These are phyloP conservation scores for Phalanger gymnotis DNA, from an alignment of 2,797 vertebrate genomes.

Conservation along the genomic window DNA sequence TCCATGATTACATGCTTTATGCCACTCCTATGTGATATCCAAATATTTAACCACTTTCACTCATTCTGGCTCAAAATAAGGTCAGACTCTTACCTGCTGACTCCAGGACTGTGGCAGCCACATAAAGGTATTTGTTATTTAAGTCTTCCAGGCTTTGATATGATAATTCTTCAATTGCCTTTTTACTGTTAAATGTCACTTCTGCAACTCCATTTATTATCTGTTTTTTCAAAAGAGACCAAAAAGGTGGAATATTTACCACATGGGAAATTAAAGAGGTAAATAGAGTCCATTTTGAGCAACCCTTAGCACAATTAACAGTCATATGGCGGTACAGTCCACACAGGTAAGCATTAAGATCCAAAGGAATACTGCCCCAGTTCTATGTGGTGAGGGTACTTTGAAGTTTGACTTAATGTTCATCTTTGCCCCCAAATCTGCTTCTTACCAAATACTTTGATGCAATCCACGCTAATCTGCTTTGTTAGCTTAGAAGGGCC, in stretches of 20 bases:
- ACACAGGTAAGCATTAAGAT: not conserved
- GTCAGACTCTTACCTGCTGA: conserved; percentile 82
- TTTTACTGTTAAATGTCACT: conserved; percentile 85
- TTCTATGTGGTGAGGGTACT: not conserved
- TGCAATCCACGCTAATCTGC: not conserved
- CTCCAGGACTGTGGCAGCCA: conserved; percentile 89
- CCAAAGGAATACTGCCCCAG: not conserved
- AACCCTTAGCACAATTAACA: not conserved
- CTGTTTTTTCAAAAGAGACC: conserved; percentile 74
- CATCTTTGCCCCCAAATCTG: not conserved
- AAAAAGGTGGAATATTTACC: conserved; percentile 45
- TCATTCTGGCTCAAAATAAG: not conserved
- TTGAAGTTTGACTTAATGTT: not conserved
- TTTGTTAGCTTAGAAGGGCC: not conserved
- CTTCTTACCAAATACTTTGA: not conserved
- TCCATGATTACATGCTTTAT: not conserved
- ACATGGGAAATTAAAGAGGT: conserved; percentile 22
- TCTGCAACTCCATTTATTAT: conserved; percentile 84
- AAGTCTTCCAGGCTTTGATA: conserved; percentile 85
- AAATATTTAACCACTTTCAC: not conserved
- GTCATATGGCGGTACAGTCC: not conserved
- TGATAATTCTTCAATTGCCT: conserved; percentile 80
- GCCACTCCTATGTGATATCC: not conserved
- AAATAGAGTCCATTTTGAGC: conserved; percentile 19
- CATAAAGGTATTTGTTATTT: conserved; percentile 87